Base-by-base conservation (phyloP, 1,140 invertebrate genomes). In the Zaprionus camerounensis region DNA sequence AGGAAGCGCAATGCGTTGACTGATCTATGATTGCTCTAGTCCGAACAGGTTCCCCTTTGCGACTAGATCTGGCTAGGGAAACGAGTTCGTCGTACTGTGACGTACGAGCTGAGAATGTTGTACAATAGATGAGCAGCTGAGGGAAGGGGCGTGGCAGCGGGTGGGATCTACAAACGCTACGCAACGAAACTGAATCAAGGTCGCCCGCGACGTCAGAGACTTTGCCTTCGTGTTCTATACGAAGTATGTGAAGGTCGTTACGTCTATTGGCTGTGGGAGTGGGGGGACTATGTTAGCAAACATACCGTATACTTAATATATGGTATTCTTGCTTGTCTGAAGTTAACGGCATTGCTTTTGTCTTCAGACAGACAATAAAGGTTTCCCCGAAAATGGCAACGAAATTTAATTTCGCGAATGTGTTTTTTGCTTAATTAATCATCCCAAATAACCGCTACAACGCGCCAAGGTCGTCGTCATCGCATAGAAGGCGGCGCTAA, bases 181-280 rank as follows among this genome's bases (percentile, higher is more conserved):
- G 57, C 62, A 56, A 69, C 13, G 34, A 71, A 72, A 72, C 71
- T 77, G 26, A 84, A 67, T 61, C 81, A 84, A 81, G 81, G 81
- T 71, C 31, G 49, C 22, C 12, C 4, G 15, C 22, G 63, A 12
- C 72, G 70, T 38, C 34, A 17, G 12, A 28, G 28, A 6, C 11
- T 24, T 12, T 20, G 38, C 41, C 17, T 56, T 65, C 20, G 12
- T 9, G 44, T 76, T 76, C 73, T 49, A 5, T 24, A 13, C 46
- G 57, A 71, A 84, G 49, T 85, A 67, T 85, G 81, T 85, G 81
- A 84, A 84, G 81, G 82, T 85, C 78, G 44, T 57, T 36, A 61
- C n/a, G 62, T 17, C 17, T n/a, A 26, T 57, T 31, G 9, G 24
- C 4, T 24, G 26, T 15, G 46, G 51, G 49, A 17, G 46, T 11